Percentiles rank a stretch among this genome's conserved stretches.
These are phyloP conservation scores for Phengaris arion DNA, from an alignment of 2,888 invertebrate species.

Conservation along the genomic window DNA sequence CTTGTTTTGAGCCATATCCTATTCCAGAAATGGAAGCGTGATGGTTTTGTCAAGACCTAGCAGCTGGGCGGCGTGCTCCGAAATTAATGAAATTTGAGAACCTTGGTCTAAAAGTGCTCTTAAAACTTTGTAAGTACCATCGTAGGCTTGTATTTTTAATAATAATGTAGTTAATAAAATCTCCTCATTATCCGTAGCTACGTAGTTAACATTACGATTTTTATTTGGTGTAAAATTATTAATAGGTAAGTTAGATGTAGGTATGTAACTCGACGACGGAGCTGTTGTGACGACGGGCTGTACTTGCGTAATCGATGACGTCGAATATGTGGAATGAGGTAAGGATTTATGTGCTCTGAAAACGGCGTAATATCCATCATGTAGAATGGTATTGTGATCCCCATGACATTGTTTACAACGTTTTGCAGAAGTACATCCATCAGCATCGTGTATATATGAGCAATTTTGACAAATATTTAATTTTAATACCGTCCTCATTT, in stretches of 20 bases:
- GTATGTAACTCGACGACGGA: no score
- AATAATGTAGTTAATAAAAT: neutral
- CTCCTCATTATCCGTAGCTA: slow-evolving; percentile 24
- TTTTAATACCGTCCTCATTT: no score
- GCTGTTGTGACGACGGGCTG: no score
- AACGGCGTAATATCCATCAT: slow-evolving; percentile 23
- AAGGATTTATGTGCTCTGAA: neutral
- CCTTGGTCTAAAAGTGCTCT: neutral
- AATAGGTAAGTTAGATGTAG: neutral
- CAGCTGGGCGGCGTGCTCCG: neutral
- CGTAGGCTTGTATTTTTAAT: slow-evolving; percentile 7
- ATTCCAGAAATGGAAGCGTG: neutral
- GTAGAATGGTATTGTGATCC: slow-evolving; percentile 24
- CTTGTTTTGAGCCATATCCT: no score
- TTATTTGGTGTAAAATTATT: slow-evolving; percentile 14
- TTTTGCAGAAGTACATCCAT: slow-evolving; percentile 20
- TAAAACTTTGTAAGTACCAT: neutral
- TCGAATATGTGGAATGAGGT: slow-evolving; percentile 9
- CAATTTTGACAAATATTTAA: no score
- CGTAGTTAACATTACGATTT: slow-evolving; percentile 21
- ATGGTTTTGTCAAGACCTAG: slow-evolving; percentile 2
- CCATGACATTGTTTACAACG: slow-evolving; percentile 20
- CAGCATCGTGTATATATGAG: neutral
- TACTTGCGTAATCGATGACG: slow-evolving; percentile 25
- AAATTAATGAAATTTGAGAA: neutral